Evolutionary conservation across 2,888 invertebrate species (phyloP), one percentile per base, ranked within the genome.

Genomic region (Dromius quadrimaculatus): DNA sequence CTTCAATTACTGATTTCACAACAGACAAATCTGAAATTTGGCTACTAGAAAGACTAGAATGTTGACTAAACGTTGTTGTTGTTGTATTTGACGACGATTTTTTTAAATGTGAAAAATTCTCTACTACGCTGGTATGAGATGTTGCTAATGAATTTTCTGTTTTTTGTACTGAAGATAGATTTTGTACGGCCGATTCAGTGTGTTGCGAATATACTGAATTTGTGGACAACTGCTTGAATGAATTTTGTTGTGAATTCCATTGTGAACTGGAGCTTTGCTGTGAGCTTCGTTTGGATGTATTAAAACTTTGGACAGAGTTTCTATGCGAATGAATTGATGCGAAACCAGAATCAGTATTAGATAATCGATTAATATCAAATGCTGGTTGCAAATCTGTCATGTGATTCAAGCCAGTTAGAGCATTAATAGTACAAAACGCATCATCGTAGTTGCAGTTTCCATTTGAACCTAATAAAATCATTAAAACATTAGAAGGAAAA

Each of bases 311-410:
- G n/a, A 85, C 84, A 47, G 88, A 89, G 50, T 87, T 88, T 65
- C 88, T 84, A 74, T 87, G 85, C 41, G 88, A 88, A 74, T 87
- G 86, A 83, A 88, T 85, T 15, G 89, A 89, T 64, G 87, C 85
- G 77, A 89, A 88, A 75, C 89, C 89, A 74, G 85, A 84, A 77
- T 87, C 87, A 1, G 82, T 80, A 74, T 83, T 83, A 3, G 82
- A 82, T 23, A 83, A 73, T 17, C 83, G 77, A 74, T 83, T 81
- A 38, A 78, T 78, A 70, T 80, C 79, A 1, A 54, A 15, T 6
- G 23, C 28, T 28, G 68, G 59, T 32, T 59, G 59, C 13, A 69
- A 32, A 17, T 70, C 70, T 38, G 62, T 23, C 38, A 57, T 23
- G 38, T 68, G 68, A 13, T 68, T 68, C 17, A 36, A 11, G 9